Evolutionary conservation across 2,888 invertebrate genomes (phyloP), one percentile per base, ranked within the genome.

Genomic region (Epinotia bilunana): DNA sequence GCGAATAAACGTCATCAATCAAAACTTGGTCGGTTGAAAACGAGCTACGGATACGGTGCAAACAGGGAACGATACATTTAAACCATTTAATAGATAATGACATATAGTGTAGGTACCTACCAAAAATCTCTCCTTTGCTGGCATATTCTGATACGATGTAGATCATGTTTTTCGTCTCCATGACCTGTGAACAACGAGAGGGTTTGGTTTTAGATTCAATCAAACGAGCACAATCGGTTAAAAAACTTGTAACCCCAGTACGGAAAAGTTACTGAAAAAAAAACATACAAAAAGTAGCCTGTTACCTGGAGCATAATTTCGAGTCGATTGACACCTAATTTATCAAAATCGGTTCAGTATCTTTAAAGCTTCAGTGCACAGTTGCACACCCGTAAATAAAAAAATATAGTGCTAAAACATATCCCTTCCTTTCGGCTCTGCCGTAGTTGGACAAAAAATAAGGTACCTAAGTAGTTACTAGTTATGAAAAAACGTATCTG

Each of bases 91-190:
- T 58, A 80, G 78, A 16, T 57, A 73, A 72, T 84, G 79, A 74
- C 7, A 11, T 20, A 77, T n/a, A n/a, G n/a, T n/a, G 72, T 67
- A n/a, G n/a, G 63, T 72, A 83, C 97, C 96, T 92, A 98, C 98
- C 98, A 94, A 99, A 99, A 91, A 99, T 98, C 95, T 99, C 99
- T 83, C 99, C 99, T 93, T 98, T 98, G 88, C 98, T 98, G 80
- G 99, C 99, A 90, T 98, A 99, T 92, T 99, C 99, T 77, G 99
- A 99, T 80, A 99, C 99, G 88, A 99, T 97, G 93, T 99, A 99
- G 88, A 99, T 97, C 97, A 99, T 98, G 91, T 98, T 98, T 90
- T 98, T 98, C 75, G 99, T 98, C 94, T 99, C 99, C 98, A 99
- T 99, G 86, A 99, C 98, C 98, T 98, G 94, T 55, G 95, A 95